Conservation (phyloP, 2,113 vertebrate species). For the Heliornis fulica region DNA sequence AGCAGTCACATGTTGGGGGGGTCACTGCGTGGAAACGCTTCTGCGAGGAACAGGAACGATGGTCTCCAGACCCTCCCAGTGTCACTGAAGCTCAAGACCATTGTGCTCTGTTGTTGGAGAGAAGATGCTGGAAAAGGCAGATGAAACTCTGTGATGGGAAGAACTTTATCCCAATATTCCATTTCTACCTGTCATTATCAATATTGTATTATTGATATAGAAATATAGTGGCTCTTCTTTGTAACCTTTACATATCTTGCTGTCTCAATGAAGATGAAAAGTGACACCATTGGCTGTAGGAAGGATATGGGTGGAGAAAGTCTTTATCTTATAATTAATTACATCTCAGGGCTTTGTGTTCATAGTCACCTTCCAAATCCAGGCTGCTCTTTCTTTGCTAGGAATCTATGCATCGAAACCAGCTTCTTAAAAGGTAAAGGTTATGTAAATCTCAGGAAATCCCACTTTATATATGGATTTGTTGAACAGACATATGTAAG, state of each 20-base stretch:
- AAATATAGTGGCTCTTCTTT: rapidly evolving
- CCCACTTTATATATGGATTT: constrained; percentile 19
- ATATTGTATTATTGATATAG: not conserved
- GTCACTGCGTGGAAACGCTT: rapidly evolving
- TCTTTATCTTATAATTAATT: not conserved
- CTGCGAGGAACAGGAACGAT: rapidly evolving
- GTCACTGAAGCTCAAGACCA: not conserved
- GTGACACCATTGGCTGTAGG: not conserved
- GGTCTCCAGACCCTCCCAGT: not conserved
- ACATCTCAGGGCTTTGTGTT: not conserved
- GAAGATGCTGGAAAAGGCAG: not conserved
- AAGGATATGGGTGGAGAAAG: not conserved
- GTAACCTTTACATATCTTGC: rapidly evolving
- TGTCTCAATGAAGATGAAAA: not conserved
- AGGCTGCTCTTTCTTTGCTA: not conserved
- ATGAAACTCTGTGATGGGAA: not conserved
- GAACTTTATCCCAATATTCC: not conserved
- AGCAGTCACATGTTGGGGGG: not conserved
- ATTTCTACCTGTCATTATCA: not conserved
- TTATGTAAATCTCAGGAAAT: constrained; percentile 39
- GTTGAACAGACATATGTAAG: not conserved
- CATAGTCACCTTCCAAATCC: not conserved
- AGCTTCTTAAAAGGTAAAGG: not conserved
- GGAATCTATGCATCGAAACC: not conserved
- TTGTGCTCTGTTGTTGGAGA: not conserved